Percentiles rank a stretch among this genome's conserved stretches.
Conservation (phyloP, 1,140 invertebrate species). For the Hermatobates lingyangjiaoensis region DNA sequence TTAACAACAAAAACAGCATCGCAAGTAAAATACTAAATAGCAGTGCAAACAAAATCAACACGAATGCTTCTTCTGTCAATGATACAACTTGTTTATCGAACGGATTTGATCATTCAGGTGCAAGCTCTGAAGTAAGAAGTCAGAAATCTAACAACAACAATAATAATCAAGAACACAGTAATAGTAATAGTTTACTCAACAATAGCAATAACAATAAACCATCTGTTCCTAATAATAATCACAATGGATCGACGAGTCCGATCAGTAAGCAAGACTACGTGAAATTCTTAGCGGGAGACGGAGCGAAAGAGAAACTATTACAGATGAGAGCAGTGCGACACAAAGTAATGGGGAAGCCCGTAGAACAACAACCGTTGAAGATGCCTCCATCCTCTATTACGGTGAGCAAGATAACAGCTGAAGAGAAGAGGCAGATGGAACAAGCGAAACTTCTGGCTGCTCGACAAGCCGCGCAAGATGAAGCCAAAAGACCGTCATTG, state of each 20-base stretch:
- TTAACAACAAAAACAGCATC: too few species aligned
- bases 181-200: constrained; percentile 1
- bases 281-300: constrained; percentile 1
- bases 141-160: not conserved
- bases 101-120: too few species aligned
- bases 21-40: too few species aligned
- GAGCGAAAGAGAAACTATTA: constrained; percentile 16
- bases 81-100: too few species aligned
- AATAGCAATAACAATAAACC: not conserved
- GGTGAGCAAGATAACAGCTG: constrained; percentile 19
- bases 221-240: too few species aligned
- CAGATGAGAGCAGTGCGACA: constrained; percentile 17
- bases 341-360: constrained; percentile 13
- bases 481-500: constrained; percentile 17
- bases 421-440: constrained; percentile 18
- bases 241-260: too few species aligned
- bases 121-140: too few species aligned
- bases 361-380: constrained; percentile 9
- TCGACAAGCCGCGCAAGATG: constrained; percentile 12
- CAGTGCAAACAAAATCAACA: too few species aligned
- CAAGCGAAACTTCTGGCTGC: constrained; percentile 15
- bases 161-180: not conserved
- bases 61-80: too few species aligned
- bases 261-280: too few species aligned
- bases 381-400: constrained; percentile 18